Evolutionary conservation across 2,888 invertebrate species (phyloP).

Genomic region (Drosophila formosana): DNA sequence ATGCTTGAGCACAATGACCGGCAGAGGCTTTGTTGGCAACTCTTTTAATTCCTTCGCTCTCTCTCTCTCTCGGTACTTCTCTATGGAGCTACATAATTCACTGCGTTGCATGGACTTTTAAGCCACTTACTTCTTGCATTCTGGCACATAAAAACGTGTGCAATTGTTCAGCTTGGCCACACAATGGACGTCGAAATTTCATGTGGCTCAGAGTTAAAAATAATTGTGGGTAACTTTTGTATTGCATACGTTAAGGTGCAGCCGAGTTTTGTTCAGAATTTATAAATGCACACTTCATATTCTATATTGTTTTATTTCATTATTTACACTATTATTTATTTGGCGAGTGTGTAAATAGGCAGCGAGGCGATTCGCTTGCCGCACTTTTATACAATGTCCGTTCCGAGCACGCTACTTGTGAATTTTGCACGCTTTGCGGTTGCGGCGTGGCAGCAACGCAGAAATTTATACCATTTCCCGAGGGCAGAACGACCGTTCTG

Average conservation of each 20-base stretch:
- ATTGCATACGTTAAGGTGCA: constrained; percentile 43
- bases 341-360: background rate
- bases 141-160: constrained; percentile 68
- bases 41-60: constrained; percentile 29
- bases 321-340: constrained; percentile 19
- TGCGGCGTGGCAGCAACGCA: constrained; percentile 40
- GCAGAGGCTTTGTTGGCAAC: constrained; percentile 31
- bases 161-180: constrained; percentile 69
- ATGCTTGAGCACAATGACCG: constrained; percentile 47
- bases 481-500: constrained; percentile 51
- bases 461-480: constrained; percentile 76
- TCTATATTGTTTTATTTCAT: constrained; percentile 6
- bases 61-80: background rate
- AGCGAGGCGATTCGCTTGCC: constrained; percentile 20
- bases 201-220: constrained; percentile 69
- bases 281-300: constrained; percentile 11
- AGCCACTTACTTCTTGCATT: constrained; percentile 77
- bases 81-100: constrained; percentile 55
- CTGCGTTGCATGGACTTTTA: constrained; percentile 59
- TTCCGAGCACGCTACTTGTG: constrained; percentile 40
- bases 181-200: constrained; percentile 71
- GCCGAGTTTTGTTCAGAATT: constrained; percentile 1
- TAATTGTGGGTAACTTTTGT: constrained; percentile 57
- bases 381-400: constrained; percentile 43
- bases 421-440: constrained; percentile 53